Conservation (phyloP, 2,888 invertebrate species). For the Terebella lapidaria region DNA sequence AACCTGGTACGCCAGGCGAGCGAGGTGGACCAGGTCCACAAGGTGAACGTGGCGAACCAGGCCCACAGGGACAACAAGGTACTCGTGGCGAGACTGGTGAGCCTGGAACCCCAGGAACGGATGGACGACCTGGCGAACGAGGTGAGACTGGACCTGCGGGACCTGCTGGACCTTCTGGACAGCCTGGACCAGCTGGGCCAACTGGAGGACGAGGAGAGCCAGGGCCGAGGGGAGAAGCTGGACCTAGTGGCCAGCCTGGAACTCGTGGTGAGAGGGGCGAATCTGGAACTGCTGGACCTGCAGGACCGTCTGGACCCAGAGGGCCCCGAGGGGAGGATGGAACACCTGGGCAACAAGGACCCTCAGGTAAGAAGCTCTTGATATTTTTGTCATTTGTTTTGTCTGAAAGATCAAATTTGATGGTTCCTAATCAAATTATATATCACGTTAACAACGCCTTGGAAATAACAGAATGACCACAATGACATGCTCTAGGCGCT, state of each 20-base stretch:
- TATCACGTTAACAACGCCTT: too few species aligned
- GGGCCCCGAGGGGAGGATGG: conserved; percentile 12
- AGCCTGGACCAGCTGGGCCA: conserved; percentile 14
- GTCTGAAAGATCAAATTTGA: conserved; percentile 13
- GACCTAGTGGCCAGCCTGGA: conserved; percentile 12
- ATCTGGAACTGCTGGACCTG: conserved; percentile 13
- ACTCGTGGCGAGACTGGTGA: conserved; percentile 14
- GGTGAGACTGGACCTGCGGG: conserved; percentile 16
- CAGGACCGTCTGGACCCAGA: conserved; percentile 11
- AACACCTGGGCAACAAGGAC: neutral
- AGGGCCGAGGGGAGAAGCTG: conserved; percentile 15
- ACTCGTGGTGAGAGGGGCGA: conserved; percentile 8
- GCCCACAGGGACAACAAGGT: conserved; percentile 10
- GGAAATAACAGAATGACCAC: too few species aligned
- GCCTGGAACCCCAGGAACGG: conserved; percentile 20
- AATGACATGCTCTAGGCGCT: conserved; percentile 5
- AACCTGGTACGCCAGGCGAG: conserved; percentile 1
- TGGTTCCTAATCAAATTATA: too few species aligned
- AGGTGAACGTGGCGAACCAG: conserved; percentile 12
- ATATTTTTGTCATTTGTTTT: too few species aligned
- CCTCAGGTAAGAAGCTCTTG: conserved; percentile 1
- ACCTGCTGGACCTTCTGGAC: conserved; percentile 21
- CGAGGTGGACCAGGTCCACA: conserved; percentile 7
- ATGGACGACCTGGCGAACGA: conserved; percentile 18
- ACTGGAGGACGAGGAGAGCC: conserved; percentile 12